Conservation (phyloP, 2,113 vertebrate species). For the Phrynosoma platyrhinos region DNA sequence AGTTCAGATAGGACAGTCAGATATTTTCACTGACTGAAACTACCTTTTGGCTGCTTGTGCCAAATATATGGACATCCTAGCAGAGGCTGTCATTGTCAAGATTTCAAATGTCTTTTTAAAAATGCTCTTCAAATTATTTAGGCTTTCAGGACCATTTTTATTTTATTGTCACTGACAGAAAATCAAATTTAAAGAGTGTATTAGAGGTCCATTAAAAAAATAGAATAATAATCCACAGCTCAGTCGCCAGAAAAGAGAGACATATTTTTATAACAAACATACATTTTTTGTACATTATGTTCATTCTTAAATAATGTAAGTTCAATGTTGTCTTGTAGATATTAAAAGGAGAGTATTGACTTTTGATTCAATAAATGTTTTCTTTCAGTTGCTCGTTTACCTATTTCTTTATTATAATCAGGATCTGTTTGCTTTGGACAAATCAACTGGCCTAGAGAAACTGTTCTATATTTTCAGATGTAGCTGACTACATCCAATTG, state of each 20-base stretch:
- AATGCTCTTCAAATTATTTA: conserved; percentile 52
- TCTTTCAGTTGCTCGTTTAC: conserved; percentile 74
- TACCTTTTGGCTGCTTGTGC: neutral
- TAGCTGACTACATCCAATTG: neutral
- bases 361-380: conserved; percentile 86
- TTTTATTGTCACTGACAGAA: conserved; percentile 56
- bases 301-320: conserved; percentile 84
- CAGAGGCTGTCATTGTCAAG: neutral
- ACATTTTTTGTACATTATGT: conserved; percentile 85
- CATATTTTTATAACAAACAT: conserved; percentile 86
- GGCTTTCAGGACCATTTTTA: conserved; percentile 49
- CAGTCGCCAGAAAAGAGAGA: conserved; percentile 74
- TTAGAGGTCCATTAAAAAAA: conserved; percentile 58
- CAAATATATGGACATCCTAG: conserved; percentile 30
- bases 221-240: conserved; percentile 65
- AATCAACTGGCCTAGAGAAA: neutral
- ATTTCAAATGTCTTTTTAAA: conserved; percentile 43
- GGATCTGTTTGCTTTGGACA: conserved; percentile 21
- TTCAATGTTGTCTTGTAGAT: conserved; percentile 88
- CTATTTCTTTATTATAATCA: conserved; percentile 51
- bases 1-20: conserved; percentile 39
- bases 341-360: conserved; percentile 83
- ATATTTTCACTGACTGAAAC: conserved; percentile 40
- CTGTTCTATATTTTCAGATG: neutral
- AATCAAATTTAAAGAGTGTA: conserved; percentile 66